phyloP scores from a whole-genome alignment of 2,888 invertebrate genomes.

The Petrolisthes manimaculis region DNA sequence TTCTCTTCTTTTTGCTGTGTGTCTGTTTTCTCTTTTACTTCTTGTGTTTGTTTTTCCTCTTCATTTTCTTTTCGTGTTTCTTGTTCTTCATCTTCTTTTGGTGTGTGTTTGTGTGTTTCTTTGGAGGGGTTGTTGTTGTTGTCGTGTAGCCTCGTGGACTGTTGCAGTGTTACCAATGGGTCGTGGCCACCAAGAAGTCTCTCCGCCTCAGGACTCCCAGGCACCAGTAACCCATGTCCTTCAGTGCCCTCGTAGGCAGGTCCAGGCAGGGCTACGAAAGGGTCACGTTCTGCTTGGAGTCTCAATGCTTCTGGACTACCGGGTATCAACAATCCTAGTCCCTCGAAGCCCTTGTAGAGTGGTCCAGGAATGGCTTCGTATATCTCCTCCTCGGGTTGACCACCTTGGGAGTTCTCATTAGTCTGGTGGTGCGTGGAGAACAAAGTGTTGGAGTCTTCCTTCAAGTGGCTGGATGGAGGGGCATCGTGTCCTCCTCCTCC shows the following conservation, averaged over 20 bases:
- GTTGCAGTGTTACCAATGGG: background rate
- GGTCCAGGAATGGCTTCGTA: conserved; percentile 17
- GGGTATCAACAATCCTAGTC: background rate
- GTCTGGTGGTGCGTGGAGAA: background rate
- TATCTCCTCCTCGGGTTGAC: background rate
- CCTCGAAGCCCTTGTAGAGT: conserved; percentile 26
- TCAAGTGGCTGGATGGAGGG: background rate
- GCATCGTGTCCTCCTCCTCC: background rate
- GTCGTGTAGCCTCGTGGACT: background rate
- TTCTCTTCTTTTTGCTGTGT: no score
- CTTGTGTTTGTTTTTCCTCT: background rate
- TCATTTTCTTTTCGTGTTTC: background rate
- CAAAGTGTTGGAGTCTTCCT: background rate
- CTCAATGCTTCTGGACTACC: background rate
- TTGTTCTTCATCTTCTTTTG: background rate
- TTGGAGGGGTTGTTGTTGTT: background rate
- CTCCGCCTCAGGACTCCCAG: background rate
- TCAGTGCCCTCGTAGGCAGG: conserved; percentile 27
- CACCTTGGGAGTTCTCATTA: background rate
- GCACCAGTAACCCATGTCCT: background rate
- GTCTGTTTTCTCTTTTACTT: background rate
- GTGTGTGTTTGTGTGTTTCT: background rate
- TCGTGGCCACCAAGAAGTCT: background rate
- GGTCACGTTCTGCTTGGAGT: background rate
- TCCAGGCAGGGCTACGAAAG: background rate